Conservation (phyloP, 1,140 invertebrate genomes). For the Zaprionus kolodkinae region DNA sequence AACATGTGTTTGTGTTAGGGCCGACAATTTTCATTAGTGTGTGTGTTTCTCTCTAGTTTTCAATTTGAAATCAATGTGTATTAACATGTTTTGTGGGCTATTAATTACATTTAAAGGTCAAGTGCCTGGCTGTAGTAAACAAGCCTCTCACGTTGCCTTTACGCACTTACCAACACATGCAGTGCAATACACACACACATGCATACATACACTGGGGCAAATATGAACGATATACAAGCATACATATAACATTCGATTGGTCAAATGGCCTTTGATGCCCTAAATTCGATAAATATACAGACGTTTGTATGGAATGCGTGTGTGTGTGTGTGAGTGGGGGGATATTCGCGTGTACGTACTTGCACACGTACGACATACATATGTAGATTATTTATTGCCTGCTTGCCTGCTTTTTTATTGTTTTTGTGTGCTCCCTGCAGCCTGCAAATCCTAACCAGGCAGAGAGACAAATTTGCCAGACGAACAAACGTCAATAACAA, state of each 20-base stretch:
- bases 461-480: constrained; percentile 25
- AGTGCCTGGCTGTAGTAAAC: constrained; percentile 55
- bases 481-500: constrained; percentile 62
- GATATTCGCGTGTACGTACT: constrained; percentile 5
- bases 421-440: constrained; percentile 11
- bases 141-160: constrained; percentile 52
- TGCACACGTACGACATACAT: neutral
- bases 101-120: constrained; percentile 78
- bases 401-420: neutral
- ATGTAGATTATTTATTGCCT: constrained; percentile 24
- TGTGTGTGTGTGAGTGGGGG: constrained; percentile 1
- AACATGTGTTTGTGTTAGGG: constrained; percentile 24
- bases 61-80: constrained; percentile 45
- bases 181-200: constrained; percentile 25
- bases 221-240: constrained; percentile 5
- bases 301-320: constrained; percentile 3
- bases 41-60: constrained; percentile 25
- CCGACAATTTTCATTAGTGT: constrained; percentile 22
- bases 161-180: constrained; percentile 34
- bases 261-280: constrained; percentile 79
- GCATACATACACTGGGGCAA: neutral
- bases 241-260: constrained; percentile 67
- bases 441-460: constrained; percentile 22
- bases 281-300: constrained; percentile 58
- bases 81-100: constrained; percentile 71